Conservation (phyloP, 2,797 vertebrate species). For the Xerus rutilus region DNA sequence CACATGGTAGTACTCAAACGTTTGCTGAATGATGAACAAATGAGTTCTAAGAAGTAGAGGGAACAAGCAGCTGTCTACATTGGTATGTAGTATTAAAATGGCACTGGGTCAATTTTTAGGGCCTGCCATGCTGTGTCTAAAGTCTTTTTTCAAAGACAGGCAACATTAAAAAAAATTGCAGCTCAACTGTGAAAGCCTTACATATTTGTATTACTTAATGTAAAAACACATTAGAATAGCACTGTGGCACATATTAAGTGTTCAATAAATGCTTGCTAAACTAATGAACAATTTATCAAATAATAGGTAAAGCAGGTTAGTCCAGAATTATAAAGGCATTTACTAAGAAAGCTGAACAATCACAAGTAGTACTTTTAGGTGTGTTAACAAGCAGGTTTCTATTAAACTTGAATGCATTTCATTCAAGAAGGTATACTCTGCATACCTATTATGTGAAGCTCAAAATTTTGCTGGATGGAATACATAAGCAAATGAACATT, state of each 20-base stretch:
- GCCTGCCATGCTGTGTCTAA: constrained; percentile 23
- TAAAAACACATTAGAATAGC: neutral
- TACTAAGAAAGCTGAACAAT: neutral
- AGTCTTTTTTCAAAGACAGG: constrained; percentile 59
- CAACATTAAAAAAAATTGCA: constrained; percentile 53
- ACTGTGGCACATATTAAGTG: neutral
- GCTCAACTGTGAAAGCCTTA: constrained; percentile 31
- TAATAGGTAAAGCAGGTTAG: constrained; percentile 25
- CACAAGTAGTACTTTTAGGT: neutral
- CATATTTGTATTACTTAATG: constrained; percentile 46
- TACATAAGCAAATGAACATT: constrained; percentile 23
- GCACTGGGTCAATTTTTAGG: constrained; percentile 71
- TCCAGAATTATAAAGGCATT: constrained; percentile 32
- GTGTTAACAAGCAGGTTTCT: neutral
- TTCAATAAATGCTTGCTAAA: constrained; percentile 56
- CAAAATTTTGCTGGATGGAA: constrained; percentile 6
- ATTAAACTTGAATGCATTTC: neutral
- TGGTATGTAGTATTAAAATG: constrained; percentile 76
- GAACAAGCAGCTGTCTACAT: constrained; percentile 78
- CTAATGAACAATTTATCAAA: constrained; percentile 52
- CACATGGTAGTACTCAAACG: constrained; percentile 77
- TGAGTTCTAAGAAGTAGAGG: constrained; percentile 76
- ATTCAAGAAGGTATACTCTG: neutral
- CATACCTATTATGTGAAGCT: neutral
- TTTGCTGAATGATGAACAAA: constrained; percentile 81